Percentiles rank a stretch among this genome's conserved stretches.
Conservation (phyloP, 30 jellyfish, hydroid and myxozoan genomes). For the Hydractinia echinata region DNA sequence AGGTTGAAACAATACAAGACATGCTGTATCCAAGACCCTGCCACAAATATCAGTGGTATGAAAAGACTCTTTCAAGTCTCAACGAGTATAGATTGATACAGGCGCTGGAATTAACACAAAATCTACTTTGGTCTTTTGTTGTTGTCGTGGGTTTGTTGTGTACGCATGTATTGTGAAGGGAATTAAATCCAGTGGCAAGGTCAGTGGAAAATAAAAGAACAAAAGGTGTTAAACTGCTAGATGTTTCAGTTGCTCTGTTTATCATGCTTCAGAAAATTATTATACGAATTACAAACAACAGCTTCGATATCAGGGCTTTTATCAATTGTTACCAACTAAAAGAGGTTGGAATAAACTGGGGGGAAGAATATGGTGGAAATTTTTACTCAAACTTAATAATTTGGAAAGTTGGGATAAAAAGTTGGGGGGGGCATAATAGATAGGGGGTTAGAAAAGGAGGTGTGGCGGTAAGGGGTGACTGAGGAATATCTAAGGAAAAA, state of each 20-base stretch:
- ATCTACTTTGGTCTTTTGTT: slow-evolving; percentile 44
- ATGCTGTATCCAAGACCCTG: slow-evolving; percentile 78
- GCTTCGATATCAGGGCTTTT: neutral
- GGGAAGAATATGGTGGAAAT: too few species aligned
- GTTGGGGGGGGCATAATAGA: too few species aligned
- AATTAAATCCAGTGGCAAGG: slow-evolving; percentile 90
- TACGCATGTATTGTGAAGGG: slow-evolving; percentile 77
- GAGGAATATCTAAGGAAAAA: too few species aligned
- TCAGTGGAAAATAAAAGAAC: neutral
- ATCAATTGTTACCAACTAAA: neutral
- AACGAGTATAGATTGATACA: slow-evolving; percentile 53
- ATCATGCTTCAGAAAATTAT: too few species aligned
- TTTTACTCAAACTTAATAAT: too few species aligned
- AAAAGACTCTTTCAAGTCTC: slow-evolving; percentile 66
- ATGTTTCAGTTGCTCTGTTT: too few species aligned
- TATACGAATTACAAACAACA: too few species aligned
- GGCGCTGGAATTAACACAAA: slow-evolving; percentile 72
- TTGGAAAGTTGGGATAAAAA: too few species aligned
- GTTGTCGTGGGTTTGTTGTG: slow-evolving; percentile 68
- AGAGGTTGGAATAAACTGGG: too few species aligned
- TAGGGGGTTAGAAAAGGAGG: too few species aligned
- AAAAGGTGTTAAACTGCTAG: too few species aligned
- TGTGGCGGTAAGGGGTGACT: too few species aligned
- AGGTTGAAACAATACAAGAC: neutral
- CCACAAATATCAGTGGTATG: slow-evolving; percentile 72